Evolutionary conservation across 1,140 invertebrate species (phyloP).

Genomic region (Apocrypta bakeri): DNA sequence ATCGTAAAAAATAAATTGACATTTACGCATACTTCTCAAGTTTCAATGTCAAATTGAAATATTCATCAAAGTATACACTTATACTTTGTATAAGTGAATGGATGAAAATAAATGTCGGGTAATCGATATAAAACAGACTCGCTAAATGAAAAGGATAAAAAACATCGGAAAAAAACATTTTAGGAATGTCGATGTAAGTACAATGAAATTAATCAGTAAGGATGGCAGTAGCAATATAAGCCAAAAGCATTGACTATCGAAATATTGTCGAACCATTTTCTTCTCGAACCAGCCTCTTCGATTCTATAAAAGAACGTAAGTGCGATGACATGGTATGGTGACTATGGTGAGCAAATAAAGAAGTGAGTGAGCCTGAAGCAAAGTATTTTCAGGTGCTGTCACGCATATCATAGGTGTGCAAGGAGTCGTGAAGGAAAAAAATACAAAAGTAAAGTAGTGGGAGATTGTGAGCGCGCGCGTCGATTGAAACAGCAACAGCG

Average conservation of each 20-base stretch:
- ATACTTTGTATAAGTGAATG: not conserved
- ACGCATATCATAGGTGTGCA: not conserved
- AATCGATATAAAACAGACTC: not conserved
- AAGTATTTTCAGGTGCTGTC: not conserved
- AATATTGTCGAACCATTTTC: not conserved
- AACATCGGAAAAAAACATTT: not conserved
- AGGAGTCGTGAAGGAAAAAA: not conserved
- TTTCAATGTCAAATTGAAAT: constrained; percentile 15
- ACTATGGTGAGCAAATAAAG: not conserved
- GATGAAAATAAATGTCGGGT: not conserved
- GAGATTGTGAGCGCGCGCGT: not conserved
- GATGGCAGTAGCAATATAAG: not conserved
- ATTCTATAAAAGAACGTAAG: not conserved
- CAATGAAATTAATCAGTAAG: not conserved
- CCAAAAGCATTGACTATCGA: not conserved
- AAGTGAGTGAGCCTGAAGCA: not conserved
- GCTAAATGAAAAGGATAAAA: not conserved
- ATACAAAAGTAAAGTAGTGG: not conserved
- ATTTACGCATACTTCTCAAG: not conserved
- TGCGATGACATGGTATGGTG: not conserved
- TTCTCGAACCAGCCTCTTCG: too few species aligned
- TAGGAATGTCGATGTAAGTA: not conserved
- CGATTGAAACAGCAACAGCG: not conserved
- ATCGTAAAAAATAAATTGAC: not conserved
- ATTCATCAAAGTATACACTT: not conserved